Base-by-base conservation (phyloP, 2,888 invertebrate species). In the Quadroppia sp. region DNA sequence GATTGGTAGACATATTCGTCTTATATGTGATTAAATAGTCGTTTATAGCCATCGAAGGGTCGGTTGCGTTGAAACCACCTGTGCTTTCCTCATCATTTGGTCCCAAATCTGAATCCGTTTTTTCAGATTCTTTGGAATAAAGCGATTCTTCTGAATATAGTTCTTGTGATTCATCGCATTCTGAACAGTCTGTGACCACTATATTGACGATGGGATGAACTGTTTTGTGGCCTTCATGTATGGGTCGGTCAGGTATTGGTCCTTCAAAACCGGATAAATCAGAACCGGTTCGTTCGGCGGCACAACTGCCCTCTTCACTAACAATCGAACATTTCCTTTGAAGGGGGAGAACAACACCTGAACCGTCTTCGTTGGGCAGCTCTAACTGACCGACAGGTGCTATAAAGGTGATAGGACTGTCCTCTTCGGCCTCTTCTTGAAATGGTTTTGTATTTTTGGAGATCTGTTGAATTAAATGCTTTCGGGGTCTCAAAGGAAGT, bases 241-340 rank as follows among this genome's bases (percentile, higher is more conserved):
- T 7, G 1, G 30, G 23, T 15, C 69, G 30, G 30, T 30, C 30
- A 40, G 30, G 17, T 20, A 45, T 42, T 56, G 73, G 30, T 71
- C 70, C 74, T 40, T 61, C 59, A 40, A 32, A 48, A 20, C 70
- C 71, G 20, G 69, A 42, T 20, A 32, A 17, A 32, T 72, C 71
- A 20, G 73, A 70, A 59, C 72, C 71, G 7, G 40, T 67, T 15
- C 42, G 30, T 23, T 74, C 74, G 15, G 70, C 59, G n/a, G 70
- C 50, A 48, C 75, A 70, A 42, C 76, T 76, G 42, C 76, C 78
- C 75, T 78, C 78, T 72, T 78, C 78, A 28, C 78, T 72, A 1
- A 78, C 78, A 45, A 78, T 78, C n/a, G 78, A 78, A 75, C 78
- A 78, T 56, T 78, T 78, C 28, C 78, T 71, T 23, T 76, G 77